phyloP scores from a whole-genome alignment of 2,888 invertebrate genomes.

The Torymus tubicola region DNA sequence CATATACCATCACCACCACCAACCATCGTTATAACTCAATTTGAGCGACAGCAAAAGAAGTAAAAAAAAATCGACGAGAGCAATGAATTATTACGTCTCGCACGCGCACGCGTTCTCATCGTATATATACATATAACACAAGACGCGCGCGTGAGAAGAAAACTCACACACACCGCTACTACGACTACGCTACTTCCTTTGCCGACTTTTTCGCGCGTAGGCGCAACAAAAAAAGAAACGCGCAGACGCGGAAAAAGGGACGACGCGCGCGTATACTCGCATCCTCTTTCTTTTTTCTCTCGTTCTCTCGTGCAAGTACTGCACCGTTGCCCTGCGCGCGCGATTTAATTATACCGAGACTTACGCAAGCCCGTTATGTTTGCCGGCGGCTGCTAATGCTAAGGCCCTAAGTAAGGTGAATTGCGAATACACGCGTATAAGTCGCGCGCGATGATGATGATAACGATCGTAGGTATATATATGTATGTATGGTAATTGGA shows the following conservation, averaged over 20 bases:
- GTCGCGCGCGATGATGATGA: too few relatives aligned
- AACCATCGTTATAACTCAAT: slow-evolving; percentile 15
- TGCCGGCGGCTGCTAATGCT: too few relatives aligned
- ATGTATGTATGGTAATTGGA: too few relatives aligned
- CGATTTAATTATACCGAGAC: neutral
- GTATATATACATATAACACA: too few relatives aligned
- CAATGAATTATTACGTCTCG: slow-evolving; percentile 22
- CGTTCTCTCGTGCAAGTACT: neutral
- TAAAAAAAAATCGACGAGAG: slow-evolving; percentile 5
- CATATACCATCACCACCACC: too few relatives aligned
- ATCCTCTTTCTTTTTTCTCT: neutral
- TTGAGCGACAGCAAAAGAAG: neutral
- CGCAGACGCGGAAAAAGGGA: neutral
- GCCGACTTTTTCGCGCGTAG: neutral
- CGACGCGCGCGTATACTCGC: neutral
- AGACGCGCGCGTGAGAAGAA: slow-evolving; percentile 40
- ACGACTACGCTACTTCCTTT: neutral
- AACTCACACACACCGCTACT: slow-evolving; percentile 10
- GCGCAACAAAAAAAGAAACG: neutral
- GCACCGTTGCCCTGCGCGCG: neutral
- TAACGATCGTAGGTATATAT: too few relatives aligned
- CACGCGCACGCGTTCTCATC: slow-evolving; percentile 3
- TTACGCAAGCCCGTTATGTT: too few relatives aligned
- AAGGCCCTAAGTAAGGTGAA: too few relatives aligned
- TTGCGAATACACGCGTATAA: too few relatives aligned